Conservation (phyloP, 2,888 invertebrate species). For the Drosophila parthenogenetica region DNA sequence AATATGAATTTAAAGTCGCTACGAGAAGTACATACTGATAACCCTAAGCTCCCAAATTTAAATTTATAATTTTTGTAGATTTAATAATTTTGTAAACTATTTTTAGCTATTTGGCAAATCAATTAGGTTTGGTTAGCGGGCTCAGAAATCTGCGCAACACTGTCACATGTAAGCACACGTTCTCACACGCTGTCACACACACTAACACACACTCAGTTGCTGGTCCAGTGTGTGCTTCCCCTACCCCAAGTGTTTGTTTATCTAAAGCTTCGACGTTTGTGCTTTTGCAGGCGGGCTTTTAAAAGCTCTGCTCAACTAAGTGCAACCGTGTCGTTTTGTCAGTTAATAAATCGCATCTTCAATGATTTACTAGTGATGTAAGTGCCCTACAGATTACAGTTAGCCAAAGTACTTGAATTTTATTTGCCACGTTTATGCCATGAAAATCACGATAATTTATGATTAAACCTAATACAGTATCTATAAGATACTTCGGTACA, state of each 20-base stretch:
- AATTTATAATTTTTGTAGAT: too few species aligned
- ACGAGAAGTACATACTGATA: too few species aligned
- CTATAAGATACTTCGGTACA: background rate
- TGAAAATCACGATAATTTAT: background rate
- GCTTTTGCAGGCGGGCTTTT: constrained; percentile 26
- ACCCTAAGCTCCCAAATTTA: too few species aligned
- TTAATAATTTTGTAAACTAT: too few species aligned
- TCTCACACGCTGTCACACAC: background rate
- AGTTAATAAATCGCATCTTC: background rate
- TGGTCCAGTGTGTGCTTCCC: constrained; percentile 27
- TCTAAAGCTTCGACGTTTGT: constrained; percentile 33
- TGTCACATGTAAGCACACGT: background rate
- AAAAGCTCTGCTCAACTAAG: constrained; percentile 39
- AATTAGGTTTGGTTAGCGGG: too few species aligned
- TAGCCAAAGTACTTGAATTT: background rate
- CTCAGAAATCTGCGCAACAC: background rate
- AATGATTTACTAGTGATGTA: background rate
- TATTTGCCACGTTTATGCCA: constrained; percentile 7
- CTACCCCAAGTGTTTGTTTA: constrained; percentile 5
- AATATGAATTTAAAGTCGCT: too few species aligned
- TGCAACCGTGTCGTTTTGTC: constrained; percentile 6
- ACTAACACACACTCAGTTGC: background rate
- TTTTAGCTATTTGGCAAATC: too few species aligned
- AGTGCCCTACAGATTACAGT: constrained; percentile 6
- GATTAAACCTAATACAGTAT: background rate